Percentiles rank a stretch among this genome's conserved stretches.
phyloP scores from a whole-genome alignment of 2,113 vertebrate species.

The Engystomops pustulosus region DNA sequence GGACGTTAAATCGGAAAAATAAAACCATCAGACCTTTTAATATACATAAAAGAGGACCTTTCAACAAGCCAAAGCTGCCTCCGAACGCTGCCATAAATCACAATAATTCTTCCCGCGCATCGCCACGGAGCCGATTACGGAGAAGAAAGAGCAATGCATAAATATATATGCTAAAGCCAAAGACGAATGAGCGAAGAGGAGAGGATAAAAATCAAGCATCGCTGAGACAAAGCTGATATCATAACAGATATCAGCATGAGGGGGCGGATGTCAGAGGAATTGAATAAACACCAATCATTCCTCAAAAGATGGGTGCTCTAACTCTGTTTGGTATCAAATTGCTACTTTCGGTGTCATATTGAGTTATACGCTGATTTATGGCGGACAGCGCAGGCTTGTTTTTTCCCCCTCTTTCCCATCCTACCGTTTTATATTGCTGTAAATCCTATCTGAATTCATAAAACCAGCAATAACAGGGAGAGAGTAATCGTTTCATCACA shows the following conservation, averaged over 20 bases:
- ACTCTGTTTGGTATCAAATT: conserved; percentile 50
- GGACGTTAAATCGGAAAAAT: conserved; percentile 6
- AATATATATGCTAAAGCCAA: conserved; percentile 55
- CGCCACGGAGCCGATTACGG: conserved; percentile 33
- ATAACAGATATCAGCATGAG: conserved; percentile 54
- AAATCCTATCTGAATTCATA: conserved; percentile 52
- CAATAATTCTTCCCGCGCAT: conserved; percentile 40
- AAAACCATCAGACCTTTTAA: conserved; percentile 54
- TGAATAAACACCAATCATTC: conserved; percentile 60
- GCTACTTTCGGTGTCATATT: conserved; percentile 52
- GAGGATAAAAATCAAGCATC: conserved; percentile 55
- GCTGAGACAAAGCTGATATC: conserved; percentile 58
- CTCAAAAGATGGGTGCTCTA: conserved; percentile 50
- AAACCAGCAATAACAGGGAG: conserved; percentile 22
- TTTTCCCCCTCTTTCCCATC: background rate
- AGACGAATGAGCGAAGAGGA: conserved; percentile 34
- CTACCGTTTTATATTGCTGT: conserved; percentile 7
- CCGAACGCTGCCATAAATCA: conserved; percentile 42
- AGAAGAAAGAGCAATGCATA: conserved; percentile 31
- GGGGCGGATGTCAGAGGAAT: conserved; percentile 56
- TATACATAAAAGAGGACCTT: conserved; percentile 49
- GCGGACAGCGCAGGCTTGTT: background rate
- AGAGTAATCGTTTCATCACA: conserved; percentile 29
- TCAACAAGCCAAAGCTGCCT: conserved; percentile 19
- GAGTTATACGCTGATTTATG: conserved; percentile 53